Base-by-base conservation (phyloP, 2,888 invertebrate species). In the Eristalis tenax region DNA sequence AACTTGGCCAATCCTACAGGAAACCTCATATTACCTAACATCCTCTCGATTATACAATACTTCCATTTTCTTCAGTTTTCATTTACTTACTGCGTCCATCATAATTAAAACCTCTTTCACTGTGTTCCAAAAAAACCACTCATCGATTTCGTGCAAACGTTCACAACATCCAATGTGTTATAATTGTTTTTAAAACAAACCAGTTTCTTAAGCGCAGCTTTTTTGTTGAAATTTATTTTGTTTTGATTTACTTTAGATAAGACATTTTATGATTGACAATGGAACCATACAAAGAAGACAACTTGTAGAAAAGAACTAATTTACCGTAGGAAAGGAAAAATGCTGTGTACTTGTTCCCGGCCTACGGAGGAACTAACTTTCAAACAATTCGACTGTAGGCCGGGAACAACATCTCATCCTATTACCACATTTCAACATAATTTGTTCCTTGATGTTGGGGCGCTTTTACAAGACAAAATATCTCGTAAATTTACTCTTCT, bases 401-500 rank as follows among this genome's bases (percentile, higher is more conserved):
- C 86, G 86, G 75, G 65, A 15, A 56, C 86, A 75, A 69, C 69
- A 66, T 26, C 22, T 59, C n/a, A 22, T 18, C 18, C 26, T 43
- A 23, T 86, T 79, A 71, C 74, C 78, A 75, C 79, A 32, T 26
- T 75, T 70, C 66, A 79, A 75, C 76, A 68, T 76, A 15, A 68
- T 79, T 66, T 63, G 15, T 28, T 75, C 23, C 75, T 50, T 18
- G 50, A 18, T 66, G 43, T 56, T 83, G 18, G 35, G 10, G 13
- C 38, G 66, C 61, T 66, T 81, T 75, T 11, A 13, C 26, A 6
- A 56, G 28, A 56, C 23, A 18, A 8, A 50, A 8, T 5, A 2
- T n/a, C 43, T 18, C 18, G 18, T 50, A 18, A 18, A 2, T 76
- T 59, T 83, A 87, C 87, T 87, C 87, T 83, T 87, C 87, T 64